These are phyloP conservation scores for Miichthys miiuy DNA, from an alignment of 2,797 vertebrate species.

Conservation along the genomic window DNA sequence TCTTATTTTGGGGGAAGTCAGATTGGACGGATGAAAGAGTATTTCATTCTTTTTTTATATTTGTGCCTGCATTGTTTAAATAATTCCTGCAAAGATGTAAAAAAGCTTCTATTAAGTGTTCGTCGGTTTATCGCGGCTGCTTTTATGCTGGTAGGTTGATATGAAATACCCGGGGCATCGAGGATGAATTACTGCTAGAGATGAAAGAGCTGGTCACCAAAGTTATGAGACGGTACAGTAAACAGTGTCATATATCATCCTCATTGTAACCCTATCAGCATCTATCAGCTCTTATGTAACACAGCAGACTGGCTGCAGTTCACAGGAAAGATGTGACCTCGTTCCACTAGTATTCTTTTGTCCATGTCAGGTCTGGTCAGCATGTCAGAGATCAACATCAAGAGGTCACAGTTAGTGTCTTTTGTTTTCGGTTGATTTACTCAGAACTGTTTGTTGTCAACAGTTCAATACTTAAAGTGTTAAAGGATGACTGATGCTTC, in stretches of 20 bases:
- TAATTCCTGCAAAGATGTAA: conserved; percentile 17
- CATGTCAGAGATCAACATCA: conserved; percentile 9
- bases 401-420: conserved; percentile 6
- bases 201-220: conserved; percentile 39
- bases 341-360: not conserved
- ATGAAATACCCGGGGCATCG: not conserved
- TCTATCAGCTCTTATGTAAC: conserved; percentile 52
- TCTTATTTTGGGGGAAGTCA: conserved; percentile 13
- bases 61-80: conserved; percentile 49
- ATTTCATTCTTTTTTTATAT: conserved; percentile 43
- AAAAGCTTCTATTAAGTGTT: conserved; percentile 20
- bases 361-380: conserved; percentile 18
- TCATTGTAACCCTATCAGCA: conserved; percentile 42
- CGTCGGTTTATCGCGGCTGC: conserved; percentile 21
- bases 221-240: conserved; percentile 42
- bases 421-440: not conserved
- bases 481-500: conserved; percentile 16
- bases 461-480: not conserved
- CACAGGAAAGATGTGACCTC: conserved; percentile 22
- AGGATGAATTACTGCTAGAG: not conserved
- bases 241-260: conserved; percentile 33
- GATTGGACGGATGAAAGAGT: conserved; percentile 11
- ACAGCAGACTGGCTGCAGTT: conserved; percentile 6
- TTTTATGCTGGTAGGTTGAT: conserved; percentile 30
- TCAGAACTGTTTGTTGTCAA: not conserved